A percentile compares a stretch with the other conserved stretches of the same genome.
phyloP scores from a whole-genome alignment of 1,140 invertebrate species.

The Nilaparvata lugens region DNA sequence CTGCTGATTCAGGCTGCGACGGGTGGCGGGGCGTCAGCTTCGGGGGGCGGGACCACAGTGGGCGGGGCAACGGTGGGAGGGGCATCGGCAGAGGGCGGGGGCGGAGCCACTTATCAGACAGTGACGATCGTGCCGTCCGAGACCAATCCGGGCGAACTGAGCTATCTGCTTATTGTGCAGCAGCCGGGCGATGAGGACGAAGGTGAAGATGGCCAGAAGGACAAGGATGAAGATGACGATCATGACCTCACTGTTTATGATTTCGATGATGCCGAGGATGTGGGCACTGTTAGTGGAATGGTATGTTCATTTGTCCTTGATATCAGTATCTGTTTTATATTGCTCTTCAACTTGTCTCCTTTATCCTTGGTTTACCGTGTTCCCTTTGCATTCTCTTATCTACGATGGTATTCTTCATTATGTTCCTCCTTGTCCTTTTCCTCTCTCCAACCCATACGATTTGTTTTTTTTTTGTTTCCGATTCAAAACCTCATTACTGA shows the following conservation, averaged over 20 bases:
- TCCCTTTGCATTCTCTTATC: no score
- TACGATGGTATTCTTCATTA: no score
- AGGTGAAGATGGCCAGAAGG: slow-evolving; percentile 31
- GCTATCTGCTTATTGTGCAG: slow-evolving; percentile 83
- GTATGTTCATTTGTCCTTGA: slow-evolving; percentile 13
- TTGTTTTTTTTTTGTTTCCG: no score
- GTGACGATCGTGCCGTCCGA: slow-evolving; percentile 81
- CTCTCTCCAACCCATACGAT: no score
- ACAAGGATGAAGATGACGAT: slow-evolving; percentile 48
- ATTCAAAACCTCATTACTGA: no score
- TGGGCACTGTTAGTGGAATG: slow-evolving; percentile 30
- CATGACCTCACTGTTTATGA: slow-evolving; percentile 55
- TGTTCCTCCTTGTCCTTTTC: no score
- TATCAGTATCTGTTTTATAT: no score
- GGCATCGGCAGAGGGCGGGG: slow-evolving; percentile 14
- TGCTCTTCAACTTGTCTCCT: no score
- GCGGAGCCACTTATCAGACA: slow-evolving; percentile 61
- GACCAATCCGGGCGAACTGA: slow-evolving; percentile 67
- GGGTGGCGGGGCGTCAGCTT: no score
- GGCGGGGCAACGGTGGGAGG: slow-evolving; percentile 16
- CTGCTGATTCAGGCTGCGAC: no score
- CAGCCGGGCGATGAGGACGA: slow-evolving; percentile 48
- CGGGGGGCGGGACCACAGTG: not conserved
- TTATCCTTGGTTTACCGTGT: no score
- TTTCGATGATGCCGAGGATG: slow-evolving; percentile 53